Conservation (phyloP, 2,113 vertebrate genomes). For the Marmota monax region DNA sequence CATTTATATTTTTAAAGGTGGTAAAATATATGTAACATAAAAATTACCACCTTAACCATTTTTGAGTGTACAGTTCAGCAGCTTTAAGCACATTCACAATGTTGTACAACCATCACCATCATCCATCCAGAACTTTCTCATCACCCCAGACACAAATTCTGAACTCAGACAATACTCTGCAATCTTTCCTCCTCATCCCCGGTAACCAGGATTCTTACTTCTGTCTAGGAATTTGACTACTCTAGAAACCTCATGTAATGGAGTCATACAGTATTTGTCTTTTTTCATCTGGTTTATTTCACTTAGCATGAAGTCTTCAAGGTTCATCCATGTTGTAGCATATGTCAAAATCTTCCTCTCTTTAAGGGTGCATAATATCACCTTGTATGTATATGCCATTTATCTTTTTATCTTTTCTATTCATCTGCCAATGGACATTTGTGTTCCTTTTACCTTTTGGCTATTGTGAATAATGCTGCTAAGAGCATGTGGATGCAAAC, state of each 20-base stretch:
- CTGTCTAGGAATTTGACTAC: neutral
- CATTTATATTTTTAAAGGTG: neutral
- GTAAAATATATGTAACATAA: neutral
- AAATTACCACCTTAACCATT: neutral
- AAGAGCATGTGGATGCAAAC: too few species aligned
- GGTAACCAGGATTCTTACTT: neutral
- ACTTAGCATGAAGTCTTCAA: neutral
- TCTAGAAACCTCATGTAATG: neutral
- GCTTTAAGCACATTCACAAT: neutral
- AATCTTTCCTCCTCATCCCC: neutral
- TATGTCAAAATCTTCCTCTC: neutral
- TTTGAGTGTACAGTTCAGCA: too few species aligned
- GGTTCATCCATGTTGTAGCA: neutral
- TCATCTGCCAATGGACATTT: too few species aligned
- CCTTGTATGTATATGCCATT: too few species aligned
- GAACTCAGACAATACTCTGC: neutral
- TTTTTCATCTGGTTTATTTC: neutral
- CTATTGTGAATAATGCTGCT: too few species aligned
- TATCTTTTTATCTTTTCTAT: neutral
- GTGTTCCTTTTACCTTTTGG: too few species aligned
- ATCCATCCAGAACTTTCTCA: neutral
- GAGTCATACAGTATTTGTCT: neutral
- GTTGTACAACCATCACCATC: neutral
- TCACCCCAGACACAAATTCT: neutral
- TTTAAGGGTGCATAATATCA: neutral